Evolutionary conservation across 1,140 invertebrate genomes (phyloP).

Genomic region (Oscheius sp.): DNA sequence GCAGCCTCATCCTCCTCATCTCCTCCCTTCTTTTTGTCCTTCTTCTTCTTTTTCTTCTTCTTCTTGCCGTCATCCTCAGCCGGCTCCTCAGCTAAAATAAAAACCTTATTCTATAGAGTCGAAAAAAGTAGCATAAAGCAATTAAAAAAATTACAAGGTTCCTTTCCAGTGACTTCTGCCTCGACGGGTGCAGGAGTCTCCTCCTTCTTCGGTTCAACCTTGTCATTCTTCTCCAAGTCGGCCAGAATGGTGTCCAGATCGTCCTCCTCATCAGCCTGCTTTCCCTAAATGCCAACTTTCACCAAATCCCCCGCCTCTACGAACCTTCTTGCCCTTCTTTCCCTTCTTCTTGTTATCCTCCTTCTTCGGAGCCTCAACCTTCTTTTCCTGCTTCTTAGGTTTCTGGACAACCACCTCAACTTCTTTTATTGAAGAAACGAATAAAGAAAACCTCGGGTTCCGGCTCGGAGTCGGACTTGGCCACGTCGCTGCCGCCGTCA

Average conservation of each 20-base stretch:
- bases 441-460: not conserved
- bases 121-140: too few relatives aligned
- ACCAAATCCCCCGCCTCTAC: too few relatives aligned
- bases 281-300: constrained; percentile 15
- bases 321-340: constrained; percentile 14
- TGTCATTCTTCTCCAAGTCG: not conserved
- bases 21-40: constrained; percentile 79
- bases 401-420: not conserved
- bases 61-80: constrained; percentile 61
- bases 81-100: constrained; percentile 13
- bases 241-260: constrained; percentile 31
- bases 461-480: not conserved
- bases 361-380: constrained; percentile 1
- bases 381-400: constrained; percentile 13
- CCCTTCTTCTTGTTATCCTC: constrained; percentile 6
- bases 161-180: too few relatives aligned
- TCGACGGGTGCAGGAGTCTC: not conserved
- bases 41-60: constrained; percentile 69
- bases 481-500: not conserved
- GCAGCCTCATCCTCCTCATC: constrained; percentile 71
- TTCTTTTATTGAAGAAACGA: not conserved
- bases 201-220: constrained; percentile 14
- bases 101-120: too few relatives aligned
- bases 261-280: constrained; percentile 19
- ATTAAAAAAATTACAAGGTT: too few relatives aligned